Percentiles rank a stretch among this genome's conserved stretches.
Evolutionary conservation across 2,888 invertebrate genomes (phyloP).

Genomic region (Petrolisthes manimaculis): DNA sequence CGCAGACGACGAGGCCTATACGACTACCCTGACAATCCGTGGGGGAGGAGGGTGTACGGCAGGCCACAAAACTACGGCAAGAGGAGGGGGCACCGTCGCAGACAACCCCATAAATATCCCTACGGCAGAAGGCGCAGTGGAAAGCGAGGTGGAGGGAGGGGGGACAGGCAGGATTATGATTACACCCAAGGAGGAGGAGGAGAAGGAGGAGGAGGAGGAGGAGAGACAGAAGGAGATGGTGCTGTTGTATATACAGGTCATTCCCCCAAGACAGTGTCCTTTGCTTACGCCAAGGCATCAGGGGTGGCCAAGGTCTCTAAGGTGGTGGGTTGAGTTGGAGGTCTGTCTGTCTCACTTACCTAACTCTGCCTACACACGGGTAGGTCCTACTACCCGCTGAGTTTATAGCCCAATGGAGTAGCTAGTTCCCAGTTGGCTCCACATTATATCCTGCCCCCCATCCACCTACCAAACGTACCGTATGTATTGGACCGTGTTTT

Average conservation of each 20-base stretch:
- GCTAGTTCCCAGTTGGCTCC: too few species aligned
- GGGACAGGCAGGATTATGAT: neutral
- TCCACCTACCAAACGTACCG: too few species aligned
- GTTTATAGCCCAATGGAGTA: too few species aligned
- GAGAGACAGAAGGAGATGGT: neutral
- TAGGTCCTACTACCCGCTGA: too few species aligned
- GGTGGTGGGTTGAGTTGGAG: neutral
- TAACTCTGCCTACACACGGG: too few species aligned
- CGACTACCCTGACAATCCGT: neutral
- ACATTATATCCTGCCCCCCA: too few species aligned
- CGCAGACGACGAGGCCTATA: neutral
- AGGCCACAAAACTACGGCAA: neutral
- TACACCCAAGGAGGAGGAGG: too few species aligned
- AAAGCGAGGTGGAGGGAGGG: neutral
- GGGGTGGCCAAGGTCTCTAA: neutral
- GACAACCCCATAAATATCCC: neutral
- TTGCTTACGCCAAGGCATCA: neutral
- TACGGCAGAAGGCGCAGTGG: neutral
- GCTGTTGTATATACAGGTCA: neutral
- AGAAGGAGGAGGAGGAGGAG: neutral
- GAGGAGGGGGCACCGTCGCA: neutral
- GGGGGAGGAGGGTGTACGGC: neutral
- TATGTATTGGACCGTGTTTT: too few species aligned
- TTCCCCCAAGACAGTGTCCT: constrained; percentile 4
- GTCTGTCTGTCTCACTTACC: too few species aligned